Base-by-base conservation (phyloP, 2,888 invertebrate species). In the Ennomos erosarius region DNA sequence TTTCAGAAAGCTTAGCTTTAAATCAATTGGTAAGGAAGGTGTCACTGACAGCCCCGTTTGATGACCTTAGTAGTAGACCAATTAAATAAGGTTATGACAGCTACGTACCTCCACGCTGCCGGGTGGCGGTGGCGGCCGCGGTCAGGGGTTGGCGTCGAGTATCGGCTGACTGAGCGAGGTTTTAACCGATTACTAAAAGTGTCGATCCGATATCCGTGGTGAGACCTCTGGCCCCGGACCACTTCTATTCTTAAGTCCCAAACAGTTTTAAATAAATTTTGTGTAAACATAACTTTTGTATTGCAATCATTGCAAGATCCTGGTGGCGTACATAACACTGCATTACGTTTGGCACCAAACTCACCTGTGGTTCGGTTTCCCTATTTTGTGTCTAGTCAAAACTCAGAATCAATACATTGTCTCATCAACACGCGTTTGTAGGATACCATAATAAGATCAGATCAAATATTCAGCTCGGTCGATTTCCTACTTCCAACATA, bases 401-500 rank as follows among this genome's bases (percentile, higher is more conserved):
- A 55, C 59, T 35, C 35, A 50, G 42, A 50, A 55, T 64, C 55
- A 58, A 58, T 64, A 60, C 35, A 39, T n/a, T 49, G 47, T 47
- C 34, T 33, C 48, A 11, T 43, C 43, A 33, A 43, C 37, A 26
- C 44, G 26, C 38, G 26, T 37, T 45, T 44, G 26, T 44, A 59
- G 50, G 40, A 45, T 44, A 59, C 44, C 34, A 45, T 45, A 59
- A 50, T 52, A 60, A 59, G 62, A 53, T 60, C 44, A 44, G 46
- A 55, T 60, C 54, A 56, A 47, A 57, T 59, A 65, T 63, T 56
- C 61, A 54, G 49, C 40, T 53, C 57, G 59, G 58, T 62, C 59
- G 47, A 54, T 61, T 66, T 66, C 66, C 68, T 65, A 51, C 58
- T 59, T 55, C 56, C 43, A 61, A 62, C 59, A 63, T 63, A 64